Evolutionary conservation across 53 echinoderm and acorn worm species (phyloP).

Genomic region (Antedon mediterranea): DNA sequence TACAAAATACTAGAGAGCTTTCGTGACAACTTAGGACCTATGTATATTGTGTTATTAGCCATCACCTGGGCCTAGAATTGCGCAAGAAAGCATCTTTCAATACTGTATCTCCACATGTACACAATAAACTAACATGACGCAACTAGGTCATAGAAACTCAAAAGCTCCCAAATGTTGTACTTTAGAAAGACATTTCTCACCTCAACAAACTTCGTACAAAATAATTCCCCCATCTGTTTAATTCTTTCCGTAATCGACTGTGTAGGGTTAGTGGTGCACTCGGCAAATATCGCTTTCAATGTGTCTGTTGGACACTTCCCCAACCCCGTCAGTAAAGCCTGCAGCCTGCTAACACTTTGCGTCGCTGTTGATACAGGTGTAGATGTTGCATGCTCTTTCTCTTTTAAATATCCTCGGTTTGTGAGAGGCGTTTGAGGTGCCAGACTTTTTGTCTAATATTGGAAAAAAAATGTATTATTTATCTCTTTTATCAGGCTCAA

Average conservation of each 20-base stretch:
- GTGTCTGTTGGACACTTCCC: slow-evolving; percentile 66
- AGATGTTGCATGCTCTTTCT: slow-evolving; percentile 39
- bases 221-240: slow-evolving; percentile 71
- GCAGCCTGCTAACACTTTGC: slow-evolving; percentile 89
- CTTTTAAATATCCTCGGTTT: slow-evolving; percentile 63
- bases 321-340: slow-evolving; percentile 65
- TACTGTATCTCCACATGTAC: background rate
- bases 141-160: background rate
- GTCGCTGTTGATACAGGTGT: slow-evolving; percentile 96
- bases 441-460: slow-evolving; percentile 42
- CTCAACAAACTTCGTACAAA: slow-evolving; percentile 87
- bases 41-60: too few relatives aligned
- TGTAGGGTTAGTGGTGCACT: slow-evolving; percentile 59
- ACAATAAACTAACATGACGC: too few relatives aligned
- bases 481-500: too few relatives aligned
- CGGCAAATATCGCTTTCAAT: slow-evolving; percentile 38
- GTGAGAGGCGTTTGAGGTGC: slow-evolving; percentile 88
- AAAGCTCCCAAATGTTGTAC: background rate
- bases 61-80: too few relatives aligned
- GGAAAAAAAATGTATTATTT: too few relatives aligned
- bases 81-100: background rate
- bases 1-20: too few relatives aligned
- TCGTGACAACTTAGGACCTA: too few relatives aligned
- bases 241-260: slow-evolving; percentile 56
- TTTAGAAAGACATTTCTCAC: slow-evolving; percentile 23